Conservation (phyloP, 1,140 invertebrate genomes). For the Nasonia vitripennis region DNA sequence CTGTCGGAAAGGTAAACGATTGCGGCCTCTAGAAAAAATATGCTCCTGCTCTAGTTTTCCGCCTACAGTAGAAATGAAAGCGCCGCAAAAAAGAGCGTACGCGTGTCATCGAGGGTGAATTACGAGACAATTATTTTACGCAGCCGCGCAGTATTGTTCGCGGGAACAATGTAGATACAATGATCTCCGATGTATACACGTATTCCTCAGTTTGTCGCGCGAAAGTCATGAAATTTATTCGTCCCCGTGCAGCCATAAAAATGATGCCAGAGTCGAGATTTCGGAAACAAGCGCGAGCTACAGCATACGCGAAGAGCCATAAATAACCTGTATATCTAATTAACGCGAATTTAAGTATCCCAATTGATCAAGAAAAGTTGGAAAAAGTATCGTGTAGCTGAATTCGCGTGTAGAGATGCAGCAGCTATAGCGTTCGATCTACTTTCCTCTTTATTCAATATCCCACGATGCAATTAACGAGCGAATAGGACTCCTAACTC, state of each 20-base stretch:
- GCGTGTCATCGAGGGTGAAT: neutral
- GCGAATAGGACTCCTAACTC: neutral
- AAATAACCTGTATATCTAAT: conserved; percentile 30
- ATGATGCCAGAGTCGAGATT: conserved; percentile 43
- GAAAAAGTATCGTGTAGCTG: neutral
- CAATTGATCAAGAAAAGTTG: neutral
- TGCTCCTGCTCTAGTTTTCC: neutral
- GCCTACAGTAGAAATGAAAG: neutral
- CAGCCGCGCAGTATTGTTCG: conserved; percentile 4
- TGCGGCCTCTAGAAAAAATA: neutral
- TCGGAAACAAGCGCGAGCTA: neutral
- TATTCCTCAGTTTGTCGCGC: conserved; percentile 9
- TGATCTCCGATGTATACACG: conserved; percentile 14
- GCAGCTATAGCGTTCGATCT: neutral
- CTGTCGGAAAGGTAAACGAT: neutral
- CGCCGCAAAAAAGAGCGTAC: neutral
- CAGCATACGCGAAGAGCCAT: neutral
- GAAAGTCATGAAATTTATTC: conserved; percentile 52
- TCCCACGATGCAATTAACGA: conserved; percentile 39
- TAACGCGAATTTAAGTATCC: neutral
- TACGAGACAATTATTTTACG: conserved; percentile 24
- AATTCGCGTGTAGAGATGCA: conserved; percentile 6
- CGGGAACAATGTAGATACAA: conserved; percentile 45
- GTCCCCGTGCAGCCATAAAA: conserved; percentile 50
- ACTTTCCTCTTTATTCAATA: conserved; percentile 32